A percentile compares a stretch with the other conserved stretches of the same genome.
phyloP scores from a whole-genome alignment of 2,113 vertebrate genomes.

The Bos javanicus region DNA sequence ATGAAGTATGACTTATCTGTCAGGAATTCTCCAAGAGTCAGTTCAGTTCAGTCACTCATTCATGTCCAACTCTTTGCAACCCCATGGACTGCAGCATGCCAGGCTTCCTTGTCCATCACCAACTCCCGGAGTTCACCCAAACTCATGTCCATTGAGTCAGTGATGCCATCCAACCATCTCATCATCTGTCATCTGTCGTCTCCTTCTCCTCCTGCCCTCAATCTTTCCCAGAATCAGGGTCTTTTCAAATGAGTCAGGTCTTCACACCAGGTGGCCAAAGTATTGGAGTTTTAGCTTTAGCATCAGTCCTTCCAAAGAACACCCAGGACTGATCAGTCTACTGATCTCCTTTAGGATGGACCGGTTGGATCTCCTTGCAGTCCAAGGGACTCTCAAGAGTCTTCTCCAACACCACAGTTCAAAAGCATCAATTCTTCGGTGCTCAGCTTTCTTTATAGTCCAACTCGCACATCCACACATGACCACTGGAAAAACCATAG shows the following conservation, averaged over 20 bases:
- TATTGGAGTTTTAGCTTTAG: background rate
- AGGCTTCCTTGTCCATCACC: background rate
- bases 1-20: background rate
- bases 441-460: background rate
- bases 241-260: background rate
- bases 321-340: background rate
- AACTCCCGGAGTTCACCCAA: background rate
- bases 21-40: background rate
- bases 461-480: background rate
- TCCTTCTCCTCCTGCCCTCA: background rate
- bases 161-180: background rate
- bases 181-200: accelerated
- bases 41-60: background rate
- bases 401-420: background rate
- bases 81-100: accelerated
- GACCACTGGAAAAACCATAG: background rate
- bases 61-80: accelerated
- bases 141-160: background rate
- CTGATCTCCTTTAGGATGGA: background rate
- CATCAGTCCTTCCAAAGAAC: background rate
- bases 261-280: background rate
- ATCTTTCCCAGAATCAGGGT: background rate
- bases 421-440: background rate
- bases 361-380: background rate
- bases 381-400: background rate